Base-by-base conservation (phyloP, 2,113 vertebrate genomes). In the Rhinolophus sinicus region DNA sequence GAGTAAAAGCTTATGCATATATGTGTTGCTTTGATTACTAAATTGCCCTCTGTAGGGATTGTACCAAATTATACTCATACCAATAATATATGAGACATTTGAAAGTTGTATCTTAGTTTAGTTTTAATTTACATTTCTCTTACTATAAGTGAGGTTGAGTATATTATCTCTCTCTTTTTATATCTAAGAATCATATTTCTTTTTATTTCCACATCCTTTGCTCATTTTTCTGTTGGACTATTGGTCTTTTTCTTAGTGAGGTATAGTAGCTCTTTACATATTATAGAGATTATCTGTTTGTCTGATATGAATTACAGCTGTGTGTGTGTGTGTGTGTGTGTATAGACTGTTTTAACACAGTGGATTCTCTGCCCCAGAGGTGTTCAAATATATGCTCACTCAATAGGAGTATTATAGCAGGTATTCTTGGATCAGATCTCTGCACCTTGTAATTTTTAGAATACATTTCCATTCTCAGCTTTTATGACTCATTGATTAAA, bases 401-500 rank as follows among this genome's bases (percentile, higher is more conserved):
- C 75, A 13, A 8, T 84, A 56, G 44, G 21, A 33, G 5, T 65
- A 65, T 35, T 38, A 65, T 8, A n/a, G 64, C 44, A 24, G 18
- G 21, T 52, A 56, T 85, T 85, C 56, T 44, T 93, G 15, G 40
- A 76, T 86, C 80, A 86, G 62, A 72, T 95, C 9, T 80, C 40
- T 92, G 35, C 14, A 60, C 19, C 14, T 21, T 52, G n/a, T 58
- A 21, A 44, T 58, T 90, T 91, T 80, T 54, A 75, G 94, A 92
- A 44, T 87, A 44, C 19, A 26, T 90, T 95, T 38, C 6, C 12
- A 76, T 84, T 76, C 47, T 93, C 9, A 77, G 33, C 30, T 93
- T 96, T 88, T 93, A 85, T 87, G 80, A 54, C 64, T 88, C 9
- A 89, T 47, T 52, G 30, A 72, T 88, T n/a, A 35, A 96, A 50